Conservation (phyloP, 2,797 vertebrate species). For the Aythya fuligula region DNA sequence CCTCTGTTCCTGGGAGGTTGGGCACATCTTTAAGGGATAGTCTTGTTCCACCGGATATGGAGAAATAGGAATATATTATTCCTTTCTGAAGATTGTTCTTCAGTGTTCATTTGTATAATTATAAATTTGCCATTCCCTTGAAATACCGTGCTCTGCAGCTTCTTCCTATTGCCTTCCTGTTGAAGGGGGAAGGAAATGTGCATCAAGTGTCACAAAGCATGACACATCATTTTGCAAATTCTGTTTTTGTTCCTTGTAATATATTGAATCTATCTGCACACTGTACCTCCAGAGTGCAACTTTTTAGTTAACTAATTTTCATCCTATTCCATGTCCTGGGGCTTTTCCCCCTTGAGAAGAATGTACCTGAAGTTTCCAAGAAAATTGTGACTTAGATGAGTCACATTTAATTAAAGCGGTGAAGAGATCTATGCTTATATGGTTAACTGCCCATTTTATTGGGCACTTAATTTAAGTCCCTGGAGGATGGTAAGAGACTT, state of each 20-base stretch:
- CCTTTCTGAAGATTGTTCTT: neutral
- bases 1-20: neutral
- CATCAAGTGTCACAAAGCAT: neutral
- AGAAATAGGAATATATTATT: neutral
- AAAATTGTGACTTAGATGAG: neutral
- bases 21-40: neutral
- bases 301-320: neutral
- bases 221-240: neutral
- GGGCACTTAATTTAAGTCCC: constrained; percentile 38
- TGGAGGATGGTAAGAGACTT: constrained; percentile 9
- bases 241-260: neutral
- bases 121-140: neutral
- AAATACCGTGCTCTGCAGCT: neutral
- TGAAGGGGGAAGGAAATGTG: neutral
- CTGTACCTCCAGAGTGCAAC: neutral
- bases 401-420: constrained; percentile 44
- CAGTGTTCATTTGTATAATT: rapidly evolving
- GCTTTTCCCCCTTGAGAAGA: neutral
- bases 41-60: neutral
- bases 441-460: constrained; percentile 32
- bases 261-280: neutral
- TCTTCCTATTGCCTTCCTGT: neutral
- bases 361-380: neutral
- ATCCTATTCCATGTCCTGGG: rapidly evolving
- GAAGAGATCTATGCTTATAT: constrained; percentile 42